Conservation (phyloP, 2,888 invertebrate species). For the Ceriagrion tenellum region DNA sequence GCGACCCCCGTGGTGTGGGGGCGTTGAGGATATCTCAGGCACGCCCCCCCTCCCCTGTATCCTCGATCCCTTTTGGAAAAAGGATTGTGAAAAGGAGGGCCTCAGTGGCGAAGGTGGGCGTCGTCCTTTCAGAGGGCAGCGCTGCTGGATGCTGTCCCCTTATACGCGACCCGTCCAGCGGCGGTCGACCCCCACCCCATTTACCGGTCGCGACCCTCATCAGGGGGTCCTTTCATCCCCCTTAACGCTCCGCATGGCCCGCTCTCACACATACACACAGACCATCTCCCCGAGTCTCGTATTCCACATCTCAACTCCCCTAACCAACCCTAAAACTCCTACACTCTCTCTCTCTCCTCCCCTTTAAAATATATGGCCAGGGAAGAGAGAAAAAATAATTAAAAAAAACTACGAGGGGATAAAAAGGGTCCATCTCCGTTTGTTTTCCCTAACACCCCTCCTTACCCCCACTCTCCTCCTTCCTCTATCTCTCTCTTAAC, state of each 20-base stretch:
- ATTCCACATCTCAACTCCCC: conserved; percentile 11
- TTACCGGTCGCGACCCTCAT: not conserved
- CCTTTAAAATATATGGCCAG: not conserved
- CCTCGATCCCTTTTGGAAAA: not conserved
- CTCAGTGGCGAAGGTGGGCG: not conserved
- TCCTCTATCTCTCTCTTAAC: not conserved
- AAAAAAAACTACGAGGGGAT: not conserved
- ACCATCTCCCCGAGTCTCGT: not conserved
- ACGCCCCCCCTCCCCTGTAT: not conserved
- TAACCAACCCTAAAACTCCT: no score
- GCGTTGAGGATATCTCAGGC: not conserved
- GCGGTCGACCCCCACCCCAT: not conserved
- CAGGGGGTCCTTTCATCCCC: not conserved
- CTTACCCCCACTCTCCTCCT: not conserved
- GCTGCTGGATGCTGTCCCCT: no score
- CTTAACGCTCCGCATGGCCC: not conserved
- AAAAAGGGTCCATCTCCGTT: conserved; percentile 16
- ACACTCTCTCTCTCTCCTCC: not conserved
- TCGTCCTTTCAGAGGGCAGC: not conserved
- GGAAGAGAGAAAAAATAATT: not conserved
- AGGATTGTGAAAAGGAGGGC: not conserved
- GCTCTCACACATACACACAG: no score
- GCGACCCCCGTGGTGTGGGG: not conserved
- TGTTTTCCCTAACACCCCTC: not conserved
- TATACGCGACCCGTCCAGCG: no score